Evolutionary conservation across 2,888 invertebrate species (phyloP).

Genomic region (Euzophera pinguis): DNA sequence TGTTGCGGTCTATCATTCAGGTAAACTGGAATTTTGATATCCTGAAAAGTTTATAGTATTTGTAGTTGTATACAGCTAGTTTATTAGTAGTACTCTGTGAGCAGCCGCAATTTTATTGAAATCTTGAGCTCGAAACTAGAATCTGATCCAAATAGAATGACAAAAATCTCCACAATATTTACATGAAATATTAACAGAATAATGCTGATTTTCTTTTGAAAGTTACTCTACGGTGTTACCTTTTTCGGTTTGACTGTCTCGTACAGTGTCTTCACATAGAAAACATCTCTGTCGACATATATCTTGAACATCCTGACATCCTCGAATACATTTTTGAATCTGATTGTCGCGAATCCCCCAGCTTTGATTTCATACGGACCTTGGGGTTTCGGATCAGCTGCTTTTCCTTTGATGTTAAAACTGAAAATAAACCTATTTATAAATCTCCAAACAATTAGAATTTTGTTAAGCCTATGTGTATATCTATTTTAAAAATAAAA

Average conservation of each 20-base stretch:
- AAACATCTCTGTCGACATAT: slow-evolving; percentile 53
- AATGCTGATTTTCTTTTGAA: not conserved
- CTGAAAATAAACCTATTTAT: slow-evolving; percentile 39
- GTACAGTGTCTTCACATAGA: slow-evolving; percentile 44
- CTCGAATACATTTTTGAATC: slow-evolving; percentile 63
- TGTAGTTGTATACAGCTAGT: too few relatives aligned
- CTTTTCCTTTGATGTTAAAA: slow-evolving; percentile 59
- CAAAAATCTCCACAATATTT: too few relatives aligned
- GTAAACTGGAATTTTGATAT: slow-evolving; percentile 49
- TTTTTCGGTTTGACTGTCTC: slow-evolving; percentile 42
- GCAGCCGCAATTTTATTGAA: too few relatives aligned
- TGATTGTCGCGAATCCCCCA: slow-evolving; percentile 45
- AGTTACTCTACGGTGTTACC: slow-evolving; percentile 28
- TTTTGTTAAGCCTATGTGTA: too few relatives aligned
- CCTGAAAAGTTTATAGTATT: slow-evolving; percentile 34
- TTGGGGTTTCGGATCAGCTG: slow-evolving; percentile 55
- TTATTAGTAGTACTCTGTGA: too few relatives aligned
- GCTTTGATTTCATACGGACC: slow-evolving; percentile 58
- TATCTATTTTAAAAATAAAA: too few relatives aligned
- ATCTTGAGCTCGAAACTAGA: too few relatives aligned
- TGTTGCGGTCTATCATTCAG: slow-evolving; percentile 36
- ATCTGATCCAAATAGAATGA: too few relatives aligned
- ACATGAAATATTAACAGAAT: too few relatives aligned
- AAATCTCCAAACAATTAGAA: too few relatives aligned
- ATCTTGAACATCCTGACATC: slow-evolving; percentile 53